phyloP scores from a whole-genome alignment of 2,888 invertebrate genomes.

The Drosophila paramelanica region DNA sequence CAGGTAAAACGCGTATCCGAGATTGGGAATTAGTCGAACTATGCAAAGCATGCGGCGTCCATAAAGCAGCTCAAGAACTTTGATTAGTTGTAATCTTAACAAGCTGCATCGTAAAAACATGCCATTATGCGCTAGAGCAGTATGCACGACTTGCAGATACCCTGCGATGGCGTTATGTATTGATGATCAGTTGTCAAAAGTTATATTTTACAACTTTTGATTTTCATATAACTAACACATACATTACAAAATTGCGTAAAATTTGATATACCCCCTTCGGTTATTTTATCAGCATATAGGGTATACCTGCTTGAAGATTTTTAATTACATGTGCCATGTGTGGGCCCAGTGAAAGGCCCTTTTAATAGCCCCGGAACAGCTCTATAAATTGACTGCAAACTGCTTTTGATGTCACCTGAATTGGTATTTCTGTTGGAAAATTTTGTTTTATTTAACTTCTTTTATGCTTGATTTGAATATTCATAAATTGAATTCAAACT shows the following conservation, averaged over 20 bases:
- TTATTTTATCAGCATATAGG: background rate
- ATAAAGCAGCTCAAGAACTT: constrained; percentile 45
- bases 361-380: constrained; percentile 38
- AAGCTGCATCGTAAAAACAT: constrained; percentile 62
- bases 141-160: background rate
- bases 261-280: background rate
- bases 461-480: too few species aligned
- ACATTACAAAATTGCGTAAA: background rate
- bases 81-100: constrained; percentile 70
- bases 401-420: constrained; percentile 43
- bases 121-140: background rate
- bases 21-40: constrained; percentile 58
- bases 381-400: constrained; percentile 56
- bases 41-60: constrained; percentile 66
- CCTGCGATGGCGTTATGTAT: background rate
- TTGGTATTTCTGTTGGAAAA: constrained; percentile 15
- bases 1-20: constrained; percentile 19
- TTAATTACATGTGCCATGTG: constrained; percentile 31
- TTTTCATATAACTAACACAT: background rate
- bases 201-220: too few species aligned
- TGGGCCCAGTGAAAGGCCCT: constrained; percentile 37
- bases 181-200: too few species aligned
- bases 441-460: background rate
- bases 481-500: too few species aligned
- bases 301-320: constrained; percentile 18